A percentile compares a stretch with the other conserved stretches of the same genome.
Conservation (phyloP, 2,888 invertebrate species). For the Zaprionus obscuricornis region DNA sequence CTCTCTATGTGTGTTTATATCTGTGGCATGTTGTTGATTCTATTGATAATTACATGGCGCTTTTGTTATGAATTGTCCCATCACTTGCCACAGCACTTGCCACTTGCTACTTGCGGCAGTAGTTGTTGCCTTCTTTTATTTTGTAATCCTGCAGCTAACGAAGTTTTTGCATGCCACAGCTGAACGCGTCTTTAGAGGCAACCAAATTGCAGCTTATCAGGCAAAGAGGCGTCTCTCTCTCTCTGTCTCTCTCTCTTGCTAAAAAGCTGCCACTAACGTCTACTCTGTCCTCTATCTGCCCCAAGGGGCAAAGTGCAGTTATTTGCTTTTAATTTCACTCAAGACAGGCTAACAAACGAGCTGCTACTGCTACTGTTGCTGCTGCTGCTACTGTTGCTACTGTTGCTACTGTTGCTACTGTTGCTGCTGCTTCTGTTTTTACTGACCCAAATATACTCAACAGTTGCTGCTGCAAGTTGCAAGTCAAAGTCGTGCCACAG, state of each 20-base stretch:
- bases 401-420: constrained; percentile 2
- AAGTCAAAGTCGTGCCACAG: constrained; percentile 26
- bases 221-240: constrained; percentile 30
- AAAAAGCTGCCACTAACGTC: no score
- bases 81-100: no score
- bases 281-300: background rate
- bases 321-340: constrained; percentile 74
- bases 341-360: constrained; percentile 68
- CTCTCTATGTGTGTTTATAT: background rate
- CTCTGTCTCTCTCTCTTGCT: background rate
- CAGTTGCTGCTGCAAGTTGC: constrained; percentile 33
- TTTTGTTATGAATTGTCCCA: constrained; percentile 59
- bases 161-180: constrained; percentile 57
- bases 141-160: constrained; percentile 38
- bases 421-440: constrained; percentile 4
- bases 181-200: constrained; percentile 24
- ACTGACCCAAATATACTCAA: constrained; percentile 59
- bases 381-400: background rate
- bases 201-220: constrained; percentile 72
- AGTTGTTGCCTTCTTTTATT: constrained; percentile 5
- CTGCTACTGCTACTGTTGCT: constrained; percentile 31
- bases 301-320: constrained; percentile 48
- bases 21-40: constrained; percentile 57
- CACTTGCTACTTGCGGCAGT: constrained; percentile 9
- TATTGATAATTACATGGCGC: constrained; percentile 70